Percentiles rank a stretch among this genome's conserved stretches.
Evolutionary conservation across 1,140 invertebrate species (phyloP).

Genomic region (Penaeus chinensis): DNA sequence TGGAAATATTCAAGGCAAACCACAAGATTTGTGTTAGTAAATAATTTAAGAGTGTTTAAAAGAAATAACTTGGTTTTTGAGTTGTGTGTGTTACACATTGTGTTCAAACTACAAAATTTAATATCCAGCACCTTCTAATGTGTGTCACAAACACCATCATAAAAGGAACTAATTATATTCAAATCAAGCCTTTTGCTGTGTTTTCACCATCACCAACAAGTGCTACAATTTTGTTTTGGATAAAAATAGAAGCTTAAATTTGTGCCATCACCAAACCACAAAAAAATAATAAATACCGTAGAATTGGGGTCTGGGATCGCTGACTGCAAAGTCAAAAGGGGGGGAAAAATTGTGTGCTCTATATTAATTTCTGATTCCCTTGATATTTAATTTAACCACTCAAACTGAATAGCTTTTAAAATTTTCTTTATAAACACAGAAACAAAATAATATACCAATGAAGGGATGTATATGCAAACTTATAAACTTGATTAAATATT

Average conservation of each 20-base stretch:
- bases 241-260: not conserved
- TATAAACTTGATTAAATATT: slow-evolving; percentile 24
- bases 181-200: too few species aligned
- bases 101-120: slow-evolving; percentile 6
- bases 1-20: too few species aligned
- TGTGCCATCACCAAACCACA: slow-evolving; percentile 28
- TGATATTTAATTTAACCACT: too few species aligned
- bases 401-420: too few species aligned
- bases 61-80: not conserved
- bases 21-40: too few species aligned
- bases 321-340: slow-evolving; percentile 44
- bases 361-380: slow-evolving; percentile 7
- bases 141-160: slow-evolving; percentile 27
- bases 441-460: too few species aligned
- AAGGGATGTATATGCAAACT: not conserved
- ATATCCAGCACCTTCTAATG: not conserved
- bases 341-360: not conserved
- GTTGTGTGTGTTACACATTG: not conserved
- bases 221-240: too few species aligned
- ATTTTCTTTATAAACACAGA: too few species aligned
- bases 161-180: not conserved
- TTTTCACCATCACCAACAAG: too few species aligned
- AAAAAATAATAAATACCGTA: slow-evolving; percentile 52
- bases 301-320: slow-evolving; percentile 55
- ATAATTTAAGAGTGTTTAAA: not conserved